Base-by-base conservation (phyloP, 2,113 vertebrate species). In the Thomomys bottae region DNA sequence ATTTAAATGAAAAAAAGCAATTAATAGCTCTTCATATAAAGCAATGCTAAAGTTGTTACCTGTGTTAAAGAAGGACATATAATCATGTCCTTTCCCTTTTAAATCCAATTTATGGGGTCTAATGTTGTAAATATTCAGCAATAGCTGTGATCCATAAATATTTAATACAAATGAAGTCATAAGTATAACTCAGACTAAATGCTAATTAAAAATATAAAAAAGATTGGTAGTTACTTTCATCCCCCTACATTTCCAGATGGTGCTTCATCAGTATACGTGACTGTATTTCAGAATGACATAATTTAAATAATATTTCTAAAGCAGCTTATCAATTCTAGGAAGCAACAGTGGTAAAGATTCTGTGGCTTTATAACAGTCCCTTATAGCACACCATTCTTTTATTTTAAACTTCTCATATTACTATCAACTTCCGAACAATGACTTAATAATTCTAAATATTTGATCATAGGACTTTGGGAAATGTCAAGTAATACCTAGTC, bases 161-260 rank as follows among this genome's bases (percentile, higher is more conserved):
- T 98, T 97, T 97, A 97, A 98, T 96, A 96, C 89, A 96, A 97
- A 97, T 94, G 80, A 96, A 97, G 88, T 91, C 34, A 30, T 95
- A 94, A 95, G 4, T 0, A 87, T 90, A 95, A 96, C 49, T 95
- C 67, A 96, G 76, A 94, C 87, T 96, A 93, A 90, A 96, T 94
- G 93, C 87, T 93, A 91, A 95, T 93, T 96, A 83, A 96, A 94
- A 96, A 96, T 95, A 96, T 96, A 97, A 97, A 96, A 61, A 95
- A 94, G 36, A 95, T 95, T 94, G 61, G 88, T 90, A 95, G 85
- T 82, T 96, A 92, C 78, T 91, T 89, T 82, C 49, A 54, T 54
- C 64, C 72, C 81, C 78, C 87, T 21, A 96, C 97, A 97, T 79
- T 94, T 91, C 81, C 93, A 96, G 87, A 86, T 94, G 92, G 94